These are phyloP conservation scores for Cremastobaeus sp. DNA, from an alignment of 2,888 invertebrate species.

Conservation along the genomic window DNA sequence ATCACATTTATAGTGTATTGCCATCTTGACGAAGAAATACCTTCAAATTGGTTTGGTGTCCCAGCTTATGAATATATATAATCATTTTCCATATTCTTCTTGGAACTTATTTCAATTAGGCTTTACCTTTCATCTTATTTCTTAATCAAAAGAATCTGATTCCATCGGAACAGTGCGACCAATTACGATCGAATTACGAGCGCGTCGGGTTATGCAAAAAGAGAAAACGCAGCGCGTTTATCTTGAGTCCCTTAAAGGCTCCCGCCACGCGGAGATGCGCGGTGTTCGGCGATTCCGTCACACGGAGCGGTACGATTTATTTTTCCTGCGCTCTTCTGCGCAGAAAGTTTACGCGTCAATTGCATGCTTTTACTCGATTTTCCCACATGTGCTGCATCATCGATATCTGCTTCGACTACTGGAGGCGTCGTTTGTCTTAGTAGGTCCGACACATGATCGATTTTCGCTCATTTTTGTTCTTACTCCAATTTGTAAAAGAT, in stretches of 20 bases:
- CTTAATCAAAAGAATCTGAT: conserved; percentile 36
- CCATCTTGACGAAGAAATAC: no score
- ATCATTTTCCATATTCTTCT: no score
- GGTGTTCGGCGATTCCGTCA: conserved; percentile 48
- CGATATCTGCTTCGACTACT: no score
- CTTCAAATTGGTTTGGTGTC: no score
- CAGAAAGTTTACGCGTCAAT: conserved; percentile 48
- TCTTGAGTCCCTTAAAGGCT: conserved; percentile 40
- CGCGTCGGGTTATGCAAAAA: conserved; percentile 41
- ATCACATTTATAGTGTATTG: no score
- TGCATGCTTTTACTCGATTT: conserved; percentile 23
- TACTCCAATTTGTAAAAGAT: no score
- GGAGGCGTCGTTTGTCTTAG: no score
- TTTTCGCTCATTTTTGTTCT: no score
- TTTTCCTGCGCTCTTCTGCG: conserved; percentile 23
- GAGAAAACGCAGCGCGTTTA: conserved; percentile 38
- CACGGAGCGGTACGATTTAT: conserved; percentile 37
- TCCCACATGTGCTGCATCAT: no score
- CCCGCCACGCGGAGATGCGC: conserved; percentile 28
- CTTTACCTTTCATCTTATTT: conserved; percentile 43
- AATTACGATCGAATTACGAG: conserved; percentile 63
- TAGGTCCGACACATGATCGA: no score
- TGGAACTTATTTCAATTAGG: conserved; percentile 40
- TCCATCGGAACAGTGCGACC: conserved; percentile 37
- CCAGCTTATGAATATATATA: no score